Conservation (phyloP, 2,888 invertebrate species). For the Clunio marinus region DNA sequence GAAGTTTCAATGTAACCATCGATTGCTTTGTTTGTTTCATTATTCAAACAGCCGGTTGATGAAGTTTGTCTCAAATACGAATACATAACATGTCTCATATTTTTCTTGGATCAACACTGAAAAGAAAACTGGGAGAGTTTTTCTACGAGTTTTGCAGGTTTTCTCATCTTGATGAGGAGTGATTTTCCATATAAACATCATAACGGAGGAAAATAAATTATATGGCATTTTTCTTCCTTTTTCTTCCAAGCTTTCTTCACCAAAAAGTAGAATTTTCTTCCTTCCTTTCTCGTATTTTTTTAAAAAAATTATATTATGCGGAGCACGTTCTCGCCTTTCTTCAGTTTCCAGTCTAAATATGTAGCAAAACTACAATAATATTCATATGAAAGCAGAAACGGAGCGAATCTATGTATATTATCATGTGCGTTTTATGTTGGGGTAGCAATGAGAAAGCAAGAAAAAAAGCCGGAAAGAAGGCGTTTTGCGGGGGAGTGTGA, state of each 20-base stretch:
- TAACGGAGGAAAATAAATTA: constrained; percentile 21
- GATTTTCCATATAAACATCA: constrained; percentile 31
- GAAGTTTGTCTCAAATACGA: too few relatives aligned
- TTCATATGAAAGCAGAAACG: constrained; percentile 31
- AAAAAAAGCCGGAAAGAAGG: not conserved
- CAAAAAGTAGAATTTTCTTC: not conserved
- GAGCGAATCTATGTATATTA: constrained; percentile 19
- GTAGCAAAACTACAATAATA: constrained; percentile 8
- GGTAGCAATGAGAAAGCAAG: not conserved
- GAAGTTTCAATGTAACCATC: too few relatives aligned
- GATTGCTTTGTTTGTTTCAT: too few relatives aligned
- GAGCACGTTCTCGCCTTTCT: constrained; percentile 28
- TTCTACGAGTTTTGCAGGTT: not conserved
- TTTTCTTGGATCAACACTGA: too few relatives aligned
- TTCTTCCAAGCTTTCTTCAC: not conserved
- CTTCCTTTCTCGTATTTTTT: not conserved
- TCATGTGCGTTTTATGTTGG: constrained; percentile 36
- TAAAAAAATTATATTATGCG: constrained; percentile 30
- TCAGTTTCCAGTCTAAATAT: constrained; percentile 17
- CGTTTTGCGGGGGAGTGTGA: too few relatives aligned
- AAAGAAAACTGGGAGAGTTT: not conserved
- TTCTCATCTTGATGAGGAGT: not conserved
- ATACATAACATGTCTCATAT: too few relatives aligned
- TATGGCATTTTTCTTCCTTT: constrained; percentile 13
- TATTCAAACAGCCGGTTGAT: too few relatives aligned